phyloP scores from a whole-genome alignment of 1,140 invertebrate species.

The Musca vetustissima region DNA sequence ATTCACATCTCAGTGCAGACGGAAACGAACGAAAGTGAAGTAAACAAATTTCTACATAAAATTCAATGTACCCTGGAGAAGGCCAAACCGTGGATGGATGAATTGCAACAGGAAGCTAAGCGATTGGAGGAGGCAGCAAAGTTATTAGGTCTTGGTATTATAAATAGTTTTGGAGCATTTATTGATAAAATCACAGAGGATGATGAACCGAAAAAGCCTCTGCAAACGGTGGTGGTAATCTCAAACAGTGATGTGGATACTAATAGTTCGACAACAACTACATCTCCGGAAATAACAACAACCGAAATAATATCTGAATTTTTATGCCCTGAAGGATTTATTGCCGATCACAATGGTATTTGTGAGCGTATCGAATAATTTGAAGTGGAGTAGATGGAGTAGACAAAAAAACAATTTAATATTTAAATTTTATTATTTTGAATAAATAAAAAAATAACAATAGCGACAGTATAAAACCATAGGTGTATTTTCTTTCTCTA shows the following conservation, averaged over 20 bases:
- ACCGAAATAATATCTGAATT: neutral
- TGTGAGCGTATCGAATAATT: conserved; percentile 25
- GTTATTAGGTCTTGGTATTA: neutral
- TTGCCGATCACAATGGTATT: conserved; percentile 28
- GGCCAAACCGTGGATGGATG: conserved; percentile 7
- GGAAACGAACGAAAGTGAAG: neutral
- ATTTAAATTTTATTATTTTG: neutral
- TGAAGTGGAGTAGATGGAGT: neutral
- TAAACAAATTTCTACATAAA: conserved; percentile 8
- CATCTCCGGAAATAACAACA: neutral
- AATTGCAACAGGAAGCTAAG: conserved; percentile 13
- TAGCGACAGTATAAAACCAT: too few species aligned
- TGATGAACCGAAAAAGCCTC: neutral
- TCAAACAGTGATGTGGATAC: too few species aligned
- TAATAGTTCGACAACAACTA: too few species aligned
- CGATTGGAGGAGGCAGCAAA: conserved; percentile 12
- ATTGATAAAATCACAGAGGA: conserved; percentile 13
- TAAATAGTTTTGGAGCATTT: conserved; percentile 17
- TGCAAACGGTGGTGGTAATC: neutral
- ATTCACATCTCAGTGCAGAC: neutral
- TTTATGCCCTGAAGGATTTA: conserved; percentile 28
- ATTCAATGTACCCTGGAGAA: conserved; percentile 16
- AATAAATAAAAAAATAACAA: too few species aligned
- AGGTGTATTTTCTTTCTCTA: too few species aligned
- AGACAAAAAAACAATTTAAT: neutral